phyloP scores from a whole-genome alignment of 2,888 invertebrate species.

The Dione juno region DNA sequence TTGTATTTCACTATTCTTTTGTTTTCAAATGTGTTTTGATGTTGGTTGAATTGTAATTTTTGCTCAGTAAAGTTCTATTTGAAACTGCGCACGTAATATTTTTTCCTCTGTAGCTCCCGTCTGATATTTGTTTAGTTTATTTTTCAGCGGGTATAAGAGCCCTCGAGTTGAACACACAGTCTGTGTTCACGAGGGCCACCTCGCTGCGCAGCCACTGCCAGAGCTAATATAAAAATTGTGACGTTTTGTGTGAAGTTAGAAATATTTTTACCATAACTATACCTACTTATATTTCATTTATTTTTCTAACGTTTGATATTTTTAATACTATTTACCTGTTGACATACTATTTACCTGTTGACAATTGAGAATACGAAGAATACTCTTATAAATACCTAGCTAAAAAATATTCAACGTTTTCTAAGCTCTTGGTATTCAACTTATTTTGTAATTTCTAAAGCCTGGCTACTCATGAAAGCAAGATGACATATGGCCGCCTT shows the following conservation, averaged over 20 bases:
- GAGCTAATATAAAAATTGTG: conserved; percentile 70
- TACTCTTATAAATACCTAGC: conserved; percentile 31
- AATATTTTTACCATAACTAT: conserved; percentile 59
- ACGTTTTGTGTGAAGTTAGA: conserved; percentile 54
- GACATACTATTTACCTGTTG: conserved; percentile 27
- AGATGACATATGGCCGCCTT: conserved; percentile 77
- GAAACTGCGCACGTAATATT: conserved; percentile 64
- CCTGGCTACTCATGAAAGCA: conserved; percentile 74
- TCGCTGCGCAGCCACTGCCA: conserved; percentile 53
- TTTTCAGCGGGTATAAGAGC: conserved; percentile 69
- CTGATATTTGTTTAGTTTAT: conserved; percentile 76
- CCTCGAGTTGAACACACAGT: conserved; percentile 72
- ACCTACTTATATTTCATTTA: conserved; percentile 38
- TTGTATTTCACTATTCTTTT: conserved; percentile 29
- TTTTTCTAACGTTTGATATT: conserved; percentile 38
- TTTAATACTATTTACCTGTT: conserved; percentile 26
- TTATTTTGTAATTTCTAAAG: conserved; percentile 61
- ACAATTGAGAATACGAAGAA: conserved; percentile 30
- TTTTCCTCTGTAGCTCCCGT: conserved; percentile 62
- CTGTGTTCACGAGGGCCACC: conserved; percentile 67
- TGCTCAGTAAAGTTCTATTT: conserved; percentile 54
- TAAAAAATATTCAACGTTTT: conserved; percentile 47
- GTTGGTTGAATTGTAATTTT: conserved; percentile 48
- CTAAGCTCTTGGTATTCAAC: conserved; percentile 53
- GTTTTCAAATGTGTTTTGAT: conserved; percentile 34